These are phyloP conservation scores for Pseudomyrmex gracilis DNA, from an alignment of 1,140 invertebrate genomes.

Conservation along the genomic window DNA sequence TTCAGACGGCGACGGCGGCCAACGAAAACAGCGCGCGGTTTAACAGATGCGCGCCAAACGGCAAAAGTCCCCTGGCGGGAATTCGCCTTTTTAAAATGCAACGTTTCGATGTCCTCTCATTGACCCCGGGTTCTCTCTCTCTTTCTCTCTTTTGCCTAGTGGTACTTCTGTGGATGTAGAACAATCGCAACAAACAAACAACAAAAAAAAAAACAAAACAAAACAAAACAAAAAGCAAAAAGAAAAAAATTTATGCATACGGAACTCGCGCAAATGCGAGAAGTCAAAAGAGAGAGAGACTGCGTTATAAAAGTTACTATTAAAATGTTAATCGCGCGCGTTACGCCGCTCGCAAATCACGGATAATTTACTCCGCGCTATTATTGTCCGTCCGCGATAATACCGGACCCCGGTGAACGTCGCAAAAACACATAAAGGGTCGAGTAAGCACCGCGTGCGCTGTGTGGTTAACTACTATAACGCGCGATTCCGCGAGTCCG, in stretches of 20 bases:
- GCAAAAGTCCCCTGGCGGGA: slow-evolving; percentile 28
- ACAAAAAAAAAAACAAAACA: neutral
- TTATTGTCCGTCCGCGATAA: slow-evolving; percentile 50
- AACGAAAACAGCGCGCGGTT: slow-evolving; percentile 31
- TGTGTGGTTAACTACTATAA: too few relatives aligned
- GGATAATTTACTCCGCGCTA: slow-evolving; percentile 55
- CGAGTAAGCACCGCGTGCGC: neutral
- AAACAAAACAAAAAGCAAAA: neutral
- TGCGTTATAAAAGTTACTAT: slow-evolving; percentile 41
- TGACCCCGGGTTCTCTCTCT: neutral
- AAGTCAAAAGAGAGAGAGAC: neutral
- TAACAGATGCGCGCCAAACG: slow-evolving; percentile 30
- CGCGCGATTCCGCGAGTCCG: slow-evolving; percentile 25
- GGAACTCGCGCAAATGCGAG: slow-evolving; percentile 21
- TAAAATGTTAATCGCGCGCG: slow-evolving; percentile 56
- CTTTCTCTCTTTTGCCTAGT: too few relatives aligned
- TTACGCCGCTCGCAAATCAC: slow-evolving; percentile 58
- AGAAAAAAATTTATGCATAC: neutral
- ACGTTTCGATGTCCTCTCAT: slow-evolving; percentile 10
- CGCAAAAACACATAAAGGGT: slow-evolving; percentile 42
- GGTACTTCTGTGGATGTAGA: neutral
- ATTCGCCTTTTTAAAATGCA: slow-evolving; percentile 56
- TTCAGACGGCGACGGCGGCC: neutral
- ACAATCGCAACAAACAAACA: neutral
- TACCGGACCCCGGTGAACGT: neutral